These are phyloP conservation scores for Planococcus citri DNA, from an alignment of 1,140 invertebrate species.

Conservation along the genomic window DNA sequence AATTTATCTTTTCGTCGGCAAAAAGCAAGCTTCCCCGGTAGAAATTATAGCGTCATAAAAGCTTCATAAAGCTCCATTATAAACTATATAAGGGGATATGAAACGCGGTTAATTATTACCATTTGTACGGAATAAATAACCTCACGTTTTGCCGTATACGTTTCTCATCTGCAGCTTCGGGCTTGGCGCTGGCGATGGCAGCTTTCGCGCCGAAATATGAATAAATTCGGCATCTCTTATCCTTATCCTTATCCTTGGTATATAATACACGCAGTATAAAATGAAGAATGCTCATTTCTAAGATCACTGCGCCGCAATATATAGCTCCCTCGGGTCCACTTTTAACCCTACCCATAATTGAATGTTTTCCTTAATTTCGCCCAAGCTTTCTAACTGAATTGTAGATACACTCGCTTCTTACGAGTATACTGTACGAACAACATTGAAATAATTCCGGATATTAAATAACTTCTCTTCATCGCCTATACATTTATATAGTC, in stretches of 20 bases:
- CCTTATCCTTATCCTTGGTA: too few relatives aligned
- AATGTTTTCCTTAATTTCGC: conserved; percentile 18
- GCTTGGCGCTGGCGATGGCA: too few relatives aligned
- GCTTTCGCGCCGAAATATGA: conserved; percentile 18
- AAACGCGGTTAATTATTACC: conserved; percentile 17
- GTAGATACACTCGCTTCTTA: too few relatives aligned
- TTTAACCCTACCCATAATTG: conserved; percentile 19
- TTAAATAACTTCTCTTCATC: conserved; percentile 19
- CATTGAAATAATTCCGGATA: conserved; percentile 11
- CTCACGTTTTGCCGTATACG: conserved; percentile 12
- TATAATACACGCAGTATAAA: too few relatives aligned
- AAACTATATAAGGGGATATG: not conserved
- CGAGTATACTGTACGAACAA: too few relatives aligned
- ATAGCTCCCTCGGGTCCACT: conserved; percentile 15
- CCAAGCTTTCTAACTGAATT: not conserved
- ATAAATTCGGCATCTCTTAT: not conserved
- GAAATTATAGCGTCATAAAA: conserved; percentile 16
- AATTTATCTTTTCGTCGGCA: too few relatives aligned
- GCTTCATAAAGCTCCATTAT: conserved; percentile 17
- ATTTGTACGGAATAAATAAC: conserved; percentile 14
- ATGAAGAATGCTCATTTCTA: conserved; percentile 13
- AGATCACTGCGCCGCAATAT: conserved; percentile 12
- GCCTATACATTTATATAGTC: not conserved
- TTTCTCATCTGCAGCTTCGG: conserved; percentile 8
- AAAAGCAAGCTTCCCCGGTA: not conserved